Evolutionary conservation across 2,888 invertebrate genomes (phyloP), one percentile per base, ranked within the genome.

Genomic region (Leptinotarsa haldemani): DNA sequence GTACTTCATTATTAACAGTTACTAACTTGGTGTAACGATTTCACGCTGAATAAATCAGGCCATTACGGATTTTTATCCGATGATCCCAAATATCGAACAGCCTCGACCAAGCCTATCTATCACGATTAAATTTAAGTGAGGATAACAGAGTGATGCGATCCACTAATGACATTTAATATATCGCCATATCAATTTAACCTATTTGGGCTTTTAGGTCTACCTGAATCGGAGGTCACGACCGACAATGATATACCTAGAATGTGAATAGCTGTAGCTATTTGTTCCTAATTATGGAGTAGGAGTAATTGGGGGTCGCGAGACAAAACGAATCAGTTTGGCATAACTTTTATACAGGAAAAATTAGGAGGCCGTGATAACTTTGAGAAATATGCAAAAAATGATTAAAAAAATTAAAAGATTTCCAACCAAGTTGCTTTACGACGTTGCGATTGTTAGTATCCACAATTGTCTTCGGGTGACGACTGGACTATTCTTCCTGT

Each of bases 131-230:
- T 61, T 70, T 50, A 46, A 70, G 61, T 73, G 66, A 63, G 69
- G 69, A 65, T 73, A 70, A 73, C 70, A 69, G 52, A 66, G 66
- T 66, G 50, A 61, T 52, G 52, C 40, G 69, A 18, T 70, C 69
- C 52, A 61, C 70, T 70, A 73, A 73, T 73, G 58, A 30, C 66
- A n/a, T 73, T 66, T 70, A 70, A 73, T 73, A 69, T 69, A 73
- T 73, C 58, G 46, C 25, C 30, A 61, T 61, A 61, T 61, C 61
- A 25, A 61, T 61, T 61, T 4, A 61, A 25, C 61, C 30, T 30
- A 61, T 61, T 25, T 61, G 16, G 61, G 61, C 30, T 16, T 30
- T 16, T 30, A 61, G 61, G 61, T 30, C 25, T 22, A 58, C 58
- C 30, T 30, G 16, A 15, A 61, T 4, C 30, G 16, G 18, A 13